phyloP scores from a whole-genome alignment of 2,888 invertebrate species.

The Melanostoma scalare region DNA sequence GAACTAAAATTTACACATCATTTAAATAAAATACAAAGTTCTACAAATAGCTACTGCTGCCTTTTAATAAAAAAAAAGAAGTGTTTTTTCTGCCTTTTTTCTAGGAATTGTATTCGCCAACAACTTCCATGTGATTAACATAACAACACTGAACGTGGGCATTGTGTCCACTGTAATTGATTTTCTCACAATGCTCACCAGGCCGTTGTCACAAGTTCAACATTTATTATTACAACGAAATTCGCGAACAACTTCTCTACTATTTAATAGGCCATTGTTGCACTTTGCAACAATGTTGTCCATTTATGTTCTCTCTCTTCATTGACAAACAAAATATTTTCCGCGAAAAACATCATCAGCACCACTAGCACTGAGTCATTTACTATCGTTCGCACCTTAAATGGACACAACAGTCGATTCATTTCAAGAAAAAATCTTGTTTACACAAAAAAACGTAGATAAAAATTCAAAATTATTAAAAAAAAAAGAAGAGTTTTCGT shows the following conservation, averaged over 20 bases:
- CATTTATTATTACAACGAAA: slow-evolving; percentile 38
- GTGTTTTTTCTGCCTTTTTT: slow-evolving; percentile 8
- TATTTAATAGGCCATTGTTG: slow-evolving; percentile 7
- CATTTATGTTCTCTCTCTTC: slow-evolving; percentile 7
- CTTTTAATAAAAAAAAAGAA: not conserved
- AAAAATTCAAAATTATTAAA: slow-evolving; percentile 8
- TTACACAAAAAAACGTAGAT: slow-evolving; percentile 6
- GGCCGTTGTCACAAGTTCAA: slow-evolving; percentile 29
- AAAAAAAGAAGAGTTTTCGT: slow-evolving; percentile 39
- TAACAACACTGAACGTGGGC: slow-evolving; percentile 50
- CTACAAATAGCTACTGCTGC: not conserved
- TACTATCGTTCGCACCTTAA: not conserved
- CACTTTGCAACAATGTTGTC: slow-evolving; percentile 41
- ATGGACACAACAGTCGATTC: not conserved
- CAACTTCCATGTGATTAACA: slow-evolving; percentile 45
- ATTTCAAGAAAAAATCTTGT: not conserved
- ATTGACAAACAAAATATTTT: slow-evolving; percentile 6
- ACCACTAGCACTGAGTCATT: slow-evolving; percentile 18
- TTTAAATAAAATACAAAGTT: not conserved
- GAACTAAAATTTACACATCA: too few relatives aligned
- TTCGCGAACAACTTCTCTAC: slow-evolving; percentile 21
- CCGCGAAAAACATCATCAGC: slow-evolving; percentile 12
- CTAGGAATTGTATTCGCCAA: slow-evolving; percentile 29
- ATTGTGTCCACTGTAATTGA: slow-evolving; percentile 45
- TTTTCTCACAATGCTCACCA: slow-evolving; percentile 40